Evolutionary conservation across 2,113 vertebrate genomes (phyloP).

Genomic region (Pterocles orientalis): DNA sequence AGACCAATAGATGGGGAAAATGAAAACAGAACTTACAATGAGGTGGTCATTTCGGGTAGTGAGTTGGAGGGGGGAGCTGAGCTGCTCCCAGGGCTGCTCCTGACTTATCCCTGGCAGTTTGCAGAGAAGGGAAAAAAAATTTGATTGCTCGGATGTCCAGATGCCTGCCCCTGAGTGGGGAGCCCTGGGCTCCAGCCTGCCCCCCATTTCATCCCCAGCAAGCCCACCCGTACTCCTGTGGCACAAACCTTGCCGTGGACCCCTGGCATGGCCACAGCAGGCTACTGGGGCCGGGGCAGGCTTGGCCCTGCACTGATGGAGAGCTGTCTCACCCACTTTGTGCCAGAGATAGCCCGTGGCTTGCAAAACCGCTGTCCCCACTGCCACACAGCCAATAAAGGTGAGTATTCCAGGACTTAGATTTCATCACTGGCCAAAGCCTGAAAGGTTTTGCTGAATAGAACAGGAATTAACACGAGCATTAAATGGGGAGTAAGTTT

Average conservation of each 20-base stretch:
- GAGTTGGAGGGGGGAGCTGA: background rate
- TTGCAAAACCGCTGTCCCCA: background rate
- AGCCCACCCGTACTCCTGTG: background rate
- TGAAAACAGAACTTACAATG: fast-evolving
- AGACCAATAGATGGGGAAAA: background rate
- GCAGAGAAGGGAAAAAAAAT: background rate
- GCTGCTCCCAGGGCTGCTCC: background rate
- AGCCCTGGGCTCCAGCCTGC: background rate
- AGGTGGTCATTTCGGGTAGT: background rate
- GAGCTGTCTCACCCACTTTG: fast-evolving
- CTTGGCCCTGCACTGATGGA: background rate
- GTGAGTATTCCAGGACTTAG: background rate
- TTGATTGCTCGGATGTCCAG: fast-evolving
- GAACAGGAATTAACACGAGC: background rate
- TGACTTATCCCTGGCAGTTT: background rate
- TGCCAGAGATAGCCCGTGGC: fast-evolving
- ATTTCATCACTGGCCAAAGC: background rate
- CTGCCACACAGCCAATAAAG: background rate
- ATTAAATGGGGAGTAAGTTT: background rate
- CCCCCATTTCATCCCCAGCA: background rate
- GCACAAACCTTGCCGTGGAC: fast-evolving
- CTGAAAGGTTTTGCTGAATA: background rate
- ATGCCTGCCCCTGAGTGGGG: too few relatives aligned
- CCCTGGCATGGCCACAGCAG: fast-evolving
- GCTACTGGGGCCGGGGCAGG: background rate